These are phyloP conservation scores for Polydrusus cervinus DNA, from an alignment of 2,888 invertebrate genomes.

Conservation along the genomic window DNA sequence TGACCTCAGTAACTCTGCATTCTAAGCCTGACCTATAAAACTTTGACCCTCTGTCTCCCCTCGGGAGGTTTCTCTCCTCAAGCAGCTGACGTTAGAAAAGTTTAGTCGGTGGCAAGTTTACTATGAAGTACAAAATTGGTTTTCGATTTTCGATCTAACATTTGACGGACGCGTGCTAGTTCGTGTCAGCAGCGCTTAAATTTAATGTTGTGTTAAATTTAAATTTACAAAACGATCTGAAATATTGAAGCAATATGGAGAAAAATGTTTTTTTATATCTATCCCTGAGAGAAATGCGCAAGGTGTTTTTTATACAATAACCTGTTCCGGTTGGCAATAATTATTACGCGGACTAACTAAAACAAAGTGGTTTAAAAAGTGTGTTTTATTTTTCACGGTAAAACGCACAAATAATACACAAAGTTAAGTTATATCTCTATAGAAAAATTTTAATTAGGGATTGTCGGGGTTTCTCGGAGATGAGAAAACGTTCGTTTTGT, in stretches of 20 bases:
- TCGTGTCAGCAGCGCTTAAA: conserved; percentile 18
- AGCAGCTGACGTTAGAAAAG: conserved; percentile 34
- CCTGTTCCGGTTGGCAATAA: too few relatives aligned
- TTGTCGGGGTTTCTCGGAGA: conserved; percentile 31
- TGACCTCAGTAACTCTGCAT: background rate
- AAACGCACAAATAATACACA: background rate
- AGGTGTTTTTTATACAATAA: too few relatives aligned
- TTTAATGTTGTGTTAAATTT: conserved; percentile 38
- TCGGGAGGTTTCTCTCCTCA: background rate
- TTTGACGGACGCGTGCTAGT: conserved; percentile 21
- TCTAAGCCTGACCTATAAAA: background rate
- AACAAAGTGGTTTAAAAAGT: background rate
- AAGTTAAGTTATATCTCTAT: background rate
- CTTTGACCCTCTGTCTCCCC: background rate
- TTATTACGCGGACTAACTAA: too few relatives aligned
- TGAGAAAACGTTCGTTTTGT: conserved; percentile 62
- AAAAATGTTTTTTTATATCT: too few relatives aligned
- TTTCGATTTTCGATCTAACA: conserved; percentile 42
- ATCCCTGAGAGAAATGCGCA: too few relatives aligned
- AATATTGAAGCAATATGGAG: background rate
- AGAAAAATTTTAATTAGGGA: conserved; percentile 45
- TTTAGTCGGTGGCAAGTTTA: conserved; percentile 37
- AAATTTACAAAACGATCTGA: conserved; percentile 10
- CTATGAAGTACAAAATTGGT: conserved; percentile 43
- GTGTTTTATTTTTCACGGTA: background rate